Evolutionary conservation across 2,888 invertebrate genomes (phyloP).

Genomic region (Acleris sparsana): DNA sequence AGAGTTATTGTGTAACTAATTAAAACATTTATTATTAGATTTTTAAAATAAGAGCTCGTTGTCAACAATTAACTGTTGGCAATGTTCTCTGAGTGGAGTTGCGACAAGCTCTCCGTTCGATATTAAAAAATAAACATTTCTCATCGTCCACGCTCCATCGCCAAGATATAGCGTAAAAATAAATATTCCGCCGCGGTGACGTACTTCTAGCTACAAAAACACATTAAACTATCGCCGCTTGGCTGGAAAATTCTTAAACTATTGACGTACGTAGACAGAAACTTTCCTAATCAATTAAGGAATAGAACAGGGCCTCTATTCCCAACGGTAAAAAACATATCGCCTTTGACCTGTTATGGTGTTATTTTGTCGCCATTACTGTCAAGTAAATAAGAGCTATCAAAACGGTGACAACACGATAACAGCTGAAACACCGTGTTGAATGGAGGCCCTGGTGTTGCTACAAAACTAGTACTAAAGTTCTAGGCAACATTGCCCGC

Average conservation of each 20-base stretch:
- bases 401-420: too few relatives aligned
- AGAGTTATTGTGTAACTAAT: neutral
- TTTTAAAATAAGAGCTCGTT: constrained; percentile 52
- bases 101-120: constrained; percentile 31
- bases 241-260: constrained; percentile 17
- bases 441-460: too few relatives aligned
- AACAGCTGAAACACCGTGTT: too few relatives aligned
- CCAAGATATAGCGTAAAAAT: constrained; percentile 55
- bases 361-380: too few relatives aligned
- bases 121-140: constrained; percentile 47
- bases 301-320: too few relatives aligned
- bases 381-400: too few relatives aligned
- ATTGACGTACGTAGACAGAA: constrained; percentile 14
- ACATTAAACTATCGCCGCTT: constrained; percentile 38
- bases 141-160: constrained; percentile 50
- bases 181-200: constrained; percentile 48
- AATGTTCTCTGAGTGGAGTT: constrained; percentile 36
- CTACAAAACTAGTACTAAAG: neutral
- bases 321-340: too few relatives aligned
- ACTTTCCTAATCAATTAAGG: constrained; percentile 1
- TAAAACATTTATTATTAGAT: neutral
- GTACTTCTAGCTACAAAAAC: constrained; percentile 34
- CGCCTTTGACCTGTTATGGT: too few relatives aligned
- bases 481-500: neutral
- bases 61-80: constrained; percentile 51